phyloP scores from a whole-genome alignment of 2,113 vertebrate species.

The Ameiurus melas region DNA sequence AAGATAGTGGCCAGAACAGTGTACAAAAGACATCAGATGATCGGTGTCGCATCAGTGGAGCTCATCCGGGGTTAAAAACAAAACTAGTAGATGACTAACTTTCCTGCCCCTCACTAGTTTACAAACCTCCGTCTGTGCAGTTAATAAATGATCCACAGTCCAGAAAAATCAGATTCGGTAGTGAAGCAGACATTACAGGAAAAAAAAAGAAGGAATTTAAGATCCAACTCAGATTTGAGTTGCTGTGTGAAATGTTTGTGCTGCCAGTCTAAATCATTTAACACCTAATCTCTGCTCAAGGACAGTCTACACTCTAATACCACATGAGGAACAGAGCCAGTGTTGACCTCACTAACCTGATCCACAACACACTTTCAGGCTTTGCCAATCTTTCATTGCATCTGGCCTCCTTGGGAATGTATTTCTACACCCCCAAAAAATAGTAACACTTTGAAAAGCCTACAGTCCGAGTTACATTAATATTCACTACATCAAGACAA shows the following conservation, averaged over 20 bases:
- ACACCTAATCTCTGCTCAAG: too few relatives aligned
- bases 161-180: neutral
- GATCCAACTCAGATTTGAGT: neutral
- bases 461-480: slow-evolving; percentile 56
- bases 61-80: neutral
- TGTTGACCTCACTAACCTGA: neutral
- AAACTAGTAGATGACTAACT: neutral
- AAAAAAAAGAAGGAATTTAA: neutral
- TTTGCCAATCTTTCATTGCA: neutral
- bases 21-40: neutral
- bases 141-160: neutral
- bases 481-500: slow-evolving; percentile 60
- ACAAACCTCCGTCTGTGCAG: neutral
- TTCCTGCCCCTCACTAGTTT: neutral
- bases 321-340: neutral
- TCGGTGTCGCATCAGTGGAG: neutral
- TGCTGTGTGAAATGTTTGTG: neutral
- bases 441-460: slow-evolving; percentile 24
- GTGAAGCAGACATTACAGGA: neutral
- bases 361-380: neutral
- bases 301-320: neutral
- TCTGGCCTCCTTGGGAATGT: neutral
- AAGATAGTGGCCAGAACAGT: too few relatives aligned
- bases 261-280: neutral
- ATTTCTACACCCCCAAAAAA: slow-evolving; percentile 16